Conservation (phyloP, 2,113 vertebrate species). For the Oxyruncus cristatus region DNA sequence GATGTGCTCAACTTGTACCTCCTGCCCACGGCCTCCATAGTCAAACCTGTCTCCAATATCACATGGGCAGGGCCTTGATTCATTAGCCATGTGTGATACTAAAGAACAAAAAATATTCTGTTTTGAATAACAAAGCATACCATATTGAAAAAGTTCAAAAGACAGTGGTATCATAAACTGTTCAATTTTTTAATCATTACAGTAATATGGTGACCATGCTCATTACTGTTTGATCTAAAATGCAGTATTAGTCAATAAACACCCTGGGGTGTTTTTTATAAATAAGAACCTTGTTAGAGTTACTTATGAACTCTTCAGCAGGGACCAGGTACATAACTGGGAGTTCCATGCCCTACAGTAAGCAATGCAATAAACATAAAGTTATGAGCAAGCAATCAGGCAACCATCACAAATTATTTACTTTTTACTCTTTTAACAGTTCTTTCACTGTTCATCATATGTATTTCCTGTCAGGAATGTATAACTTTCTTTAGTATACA, state of each 20-base stretch:
- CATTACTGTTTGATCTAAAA: not conserved
- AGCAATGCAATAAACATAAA: not conserved
- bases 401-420: not conserved
- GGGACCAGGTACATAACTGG: not conserved
- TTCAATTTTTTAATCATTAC: not conserved
- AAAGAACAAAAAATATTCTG: not conserved
- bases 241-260: not conserved
- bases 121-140: not conserved
- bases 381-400: not conserved
- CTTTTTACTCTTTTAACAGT: not conserved
- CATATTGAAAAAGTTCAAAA: not conserved
- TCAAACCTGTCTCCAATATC: conserved; percentile 85
- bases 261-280: not conserved
- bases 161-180: not conserved
- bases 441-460: not conserved
- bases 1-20: conserved; percentile 85
- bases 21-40: conserved; percentile 81
- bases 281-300: not conserved
- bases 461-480: not conserved
- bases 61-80: conserved; percentile 85
- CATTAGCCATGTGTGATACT: conserved; percentile 84
- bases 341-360: not conserved
- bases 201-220: not conserved
- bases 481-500: not conserved
- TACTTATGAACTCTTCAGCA: not conserved